Evolutionary conservation across 2,113 vertebrate genomes (phyloP), one percentile per base, ranked within the genome.

Genomic region (Tricholaema leucomelas): DNA sequence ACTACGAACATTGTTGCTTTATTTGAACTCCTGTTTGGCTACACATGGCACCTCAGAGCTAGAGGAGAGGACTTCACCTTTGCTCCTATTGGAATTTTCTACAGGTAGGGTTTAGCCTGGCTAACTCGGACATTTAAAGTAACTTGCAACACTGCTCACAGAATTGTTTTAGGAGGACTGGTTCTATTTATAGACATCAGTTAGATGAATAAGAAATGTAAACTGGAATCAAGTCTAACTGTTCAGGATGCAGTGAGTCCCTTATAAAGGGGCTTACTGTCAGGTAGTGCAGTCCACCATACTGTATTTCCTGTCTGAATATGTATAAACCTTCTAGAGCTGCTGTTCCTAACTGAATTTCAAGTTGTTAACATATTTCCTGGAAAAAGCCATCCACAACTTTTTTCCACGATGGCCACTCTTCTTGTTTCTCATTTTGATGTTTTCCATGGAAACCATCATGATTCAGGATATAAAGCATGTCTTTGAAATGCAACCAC

Each of bases 381-480:
- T 94, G 92, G 93, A 93, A 93, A 95, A 91, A 90, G 55, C 27
- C 40, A 76, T 70, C 36, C 17, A 76, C 35, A 71, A 52, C 6
- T 88, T 72, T 70, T 86, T 95, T 92, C 94, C 93, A 81, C 64
- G 56, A 44, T 20, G 69, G 61, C 27, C 42, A 66, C 50, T 52
- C 42, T 61, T 80, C 85, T 95, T 76, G 60, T 81, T 94, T 88
- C 78, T 91, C 33, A 15, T 90, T 88, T 91, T 91, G 78, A 73
- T 81, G 75, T 60, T 92, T 88, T 42, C 84, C 66, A 52, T 85
- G 74, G 93, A 93, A 94, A 95, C 91, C 12, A 67, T 54, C n/a
- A 56, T 67, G 76, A 92, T 81, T 67, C 73, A 92, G 74, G 91
- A 87, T 76, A 92, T 55, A 80, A 87, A 88, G 10, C 46, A 52